Percentiles rank a stretch among this genome's conserved stretches.
Evolutionary conservation across 2,797 vertebrate genomes (phyloP).

Genomic region (Phyllotis vaccarum): DNA sequence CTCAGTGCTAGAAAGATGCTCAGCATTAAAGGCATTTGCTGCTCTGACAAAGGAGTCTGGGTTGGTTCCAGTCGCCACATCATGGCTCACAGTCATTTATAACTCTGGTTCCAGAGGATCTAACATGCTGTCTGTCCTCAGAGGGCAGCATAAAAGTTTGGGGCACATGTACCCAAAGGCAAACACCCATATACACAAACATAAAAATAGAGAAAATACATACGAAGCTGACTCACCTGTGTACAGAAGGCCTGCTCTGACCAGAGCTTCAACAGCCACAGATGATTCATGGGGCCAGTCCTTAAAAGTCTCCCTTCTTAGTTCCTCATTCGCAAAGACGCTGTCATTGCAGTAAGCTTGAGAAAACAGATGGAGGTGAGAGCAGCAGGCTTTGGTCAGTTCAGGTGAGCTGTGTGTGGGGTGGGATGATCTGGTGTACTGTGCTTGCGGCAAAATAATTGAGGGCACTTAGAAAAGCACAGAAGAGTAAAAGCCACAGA

Average conservation of each 20-base stretch:
- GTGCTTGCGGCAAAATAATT: background rate
- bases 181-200: background rate
- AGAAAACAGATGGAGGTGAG: background rate
- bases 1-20: background rate
- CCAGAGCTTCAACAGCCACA: background rate
- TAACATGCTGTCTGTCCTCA: background rate
- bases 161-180: no score
- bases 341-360: conserved; percentile 50
- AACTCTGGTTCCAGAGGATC: background rate
- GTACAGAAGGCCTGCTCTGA: conserved; percentile 58
- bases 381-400: background rate
- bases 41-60: background rate
- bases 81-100: background rate
- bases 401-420: background rate
- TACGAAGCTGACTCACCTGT: conserved; percentile 7
- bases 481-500: background rate
- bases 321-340: conserved; percentile 65
- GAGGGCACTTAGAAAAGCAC: background rate
- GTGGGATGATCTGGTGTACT: background rate
- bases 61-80: background rate
- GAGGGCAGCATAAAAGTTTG: background rate
- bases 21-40: background rate
- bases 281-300: background rate
- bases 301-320: conserved; percentile 45
- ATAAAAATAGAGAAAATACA: background rate